Percentiles rank a stretch among this genome's conserved stretches.
Evolutionary conservation across 2,113 vertebrate genomes (phyloP).

Genomic region (Lagopus muta): DNA sequence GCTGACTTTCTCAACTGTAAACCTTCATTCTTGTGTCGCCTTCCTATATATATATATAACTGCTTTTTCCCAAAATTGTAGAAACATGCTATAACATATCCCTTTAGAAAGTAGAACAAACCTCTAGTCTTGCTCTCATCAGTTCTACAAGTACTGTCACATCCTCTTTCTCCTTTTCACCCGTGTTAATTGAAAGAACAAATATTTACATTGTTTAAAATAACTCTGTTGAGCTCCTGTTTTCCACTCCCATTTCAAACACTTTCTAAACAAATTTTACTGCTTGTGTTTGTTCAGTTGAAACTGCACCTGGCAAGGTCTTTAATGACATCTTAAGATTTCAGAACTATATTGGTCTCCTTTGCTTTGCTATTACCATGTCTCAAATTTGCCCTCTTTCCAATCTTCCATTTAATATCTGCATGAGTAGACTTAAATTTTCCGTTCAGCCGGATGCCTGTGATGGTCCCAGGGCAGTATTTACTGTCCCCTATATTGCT

Average conservation of each 20-base stretch:
- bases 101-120: background rate
- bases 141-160: background rate
- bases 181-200: background rate
- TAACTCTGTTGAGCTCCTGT: background rate
- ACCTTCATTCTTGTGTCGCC: background rate
- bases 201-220: background rate
- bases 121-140: background rate
- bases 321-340: background rate
- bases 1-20: background rate
- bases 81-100: background rate
- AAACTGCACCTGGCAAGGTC: background rate
- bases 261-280: background rate
- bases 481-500: background rate
- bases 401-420: background rate
- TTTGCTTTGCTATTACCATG: background rate
- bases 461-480: background rate
- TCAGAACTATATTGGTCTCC: background rate
- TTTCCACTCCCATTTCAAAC: background rate
- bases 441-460: background rate
- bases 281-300: background rate
- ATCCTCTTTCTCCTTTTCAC: background rate
- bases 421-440: background rate
- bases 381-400: background rate
- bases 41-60: background rate
- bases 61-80: background rate